A percentile compares a stretch with the other conserved stretches of the same genome.
These are phyloP conservation scores for Hapalemur alaotrensis DNA, from an alignment of 2,797 vertebrate genomes.

Conservation along the genomic window DNA sequence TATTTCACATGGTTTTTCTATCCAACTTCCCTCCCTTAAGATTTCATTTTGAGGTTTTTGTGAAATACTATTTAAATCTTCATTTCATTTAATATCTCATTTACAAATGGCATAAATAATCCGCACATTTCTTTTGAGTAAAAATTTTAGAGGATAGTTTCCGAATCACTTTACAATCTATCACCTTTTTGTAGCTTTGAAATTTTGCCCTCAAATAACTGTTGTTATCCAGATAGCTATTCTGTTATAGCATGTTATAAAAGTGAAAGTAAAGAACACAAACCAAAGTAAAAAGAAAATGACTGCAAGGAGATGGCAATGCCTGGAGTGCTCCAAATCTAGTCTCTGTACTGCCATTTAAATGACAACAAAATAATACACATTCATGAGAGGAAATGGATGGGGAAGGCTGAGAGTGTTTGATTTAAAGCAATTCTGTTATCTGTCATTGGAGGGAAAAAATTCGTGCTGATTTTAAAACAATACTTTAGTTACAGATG, in stretches of 20 bases:
- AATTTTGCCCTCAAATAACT: neutral
- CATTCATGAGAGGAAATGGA: slow-evolving; percentile 51
- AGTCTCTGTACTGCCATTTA: neutral
- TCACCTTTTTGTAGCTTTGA: neutral
- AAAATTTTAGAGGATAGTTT: neutral
- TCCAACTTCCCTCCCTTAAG: neutral
- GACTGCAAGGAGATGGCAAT: neutral
- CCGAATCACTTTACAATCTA: slow-evolving; percentile 7
- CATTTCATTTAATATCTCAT: neutral
- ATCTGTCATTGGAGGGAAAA: slow-evolving; percentile 65
- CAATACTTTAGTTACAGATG: slow-evolving; percentile 76
- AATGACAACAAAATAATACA: slow-evolving; percentile 8
- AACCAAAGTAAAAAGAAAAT: neutral
- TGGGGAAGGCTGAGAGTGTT: neutral
- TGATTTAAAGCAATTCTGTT: slow-evolving; percentile 65
- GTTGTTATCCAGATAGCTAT: neutral
- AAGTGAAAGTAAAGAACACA: neutral
- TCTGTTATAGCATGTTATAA: neutral
- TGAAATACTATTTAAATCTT: neutral
- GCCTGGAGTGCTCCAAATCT: neutral
- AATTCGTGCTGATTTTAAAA: slow-evolving; percentile 67
- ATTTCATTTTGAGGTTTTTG: slow-evolving; percentile 26
- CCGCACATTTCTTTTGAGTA: neutral
- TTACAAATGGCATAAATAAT: neutral
- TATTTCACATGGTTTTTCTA: neutral